phyloP scores from a whole-genome alignment of 64 coral and sea anemone genomes.

The Cladopsammia gracilis region DNA sequence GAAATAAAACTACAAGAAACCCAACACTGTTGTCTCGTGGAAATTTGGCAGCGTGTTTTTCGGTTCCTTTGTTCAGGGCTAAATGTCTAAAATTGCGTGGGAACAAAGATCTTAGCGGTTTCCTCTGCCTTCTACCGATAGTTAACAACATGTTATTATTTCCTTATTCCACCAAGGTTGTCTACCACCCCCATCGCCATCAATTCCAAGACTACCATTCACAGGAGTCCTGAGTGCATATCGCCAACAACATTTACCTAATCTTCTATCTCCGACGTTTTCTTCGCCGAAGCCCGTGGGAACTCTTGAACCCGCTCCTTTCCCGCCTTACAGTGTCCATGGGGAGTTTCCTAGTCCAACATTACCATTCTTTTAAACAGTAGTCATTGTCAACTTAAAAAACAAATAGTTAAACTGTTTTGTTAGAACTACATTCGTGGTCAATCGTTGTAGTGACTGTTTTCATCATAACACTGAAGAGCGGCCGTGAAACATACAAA shows the following conservation, averaged over 20 bases:
- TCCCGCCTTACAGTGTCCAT: conserved; percentile 28
- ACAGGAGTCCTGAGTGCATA: conserved; percentile 7
- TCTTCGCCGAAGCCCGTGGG: conserved; percentile 7
- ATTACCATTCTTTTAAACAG: conserved; percentile 19
- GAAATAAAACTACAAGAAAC: no score
- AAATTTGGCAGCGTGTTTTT: neutral
- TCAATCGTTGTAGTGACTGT: neutral
- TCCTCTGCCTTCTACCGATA: neutral
- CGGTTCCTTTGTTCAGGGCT: neutral
- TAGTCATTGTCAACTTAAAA: neutral
- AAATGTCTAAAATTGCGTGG: conserved; percentile 4
- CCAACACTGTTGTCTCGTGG: neutral
- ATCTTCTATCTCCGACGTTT: conserved; percentile 13
- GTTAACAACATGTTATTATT: neutral
- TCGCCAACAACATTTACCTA: conserved; percentile 30
- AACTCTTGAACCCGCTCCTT: neutral
- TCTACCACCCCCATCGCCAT: conserved; percentile 16
- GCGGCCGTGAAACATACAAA: no score
- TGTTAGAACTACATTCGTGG: neutral
- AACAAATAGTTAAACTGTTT: neutral
- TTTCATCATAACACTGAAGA: no score
- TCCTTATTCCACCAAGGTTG: neutral
- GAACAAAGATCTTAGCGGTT: neutral
- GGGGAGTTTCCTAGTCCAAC: conserved; percentile 20
- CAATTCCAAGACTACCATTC: conserved; percentile 31